phyloP scores from a whole-genome alignment of 2,113 vertebrate species.

The Trogon melanurus region DNA sequence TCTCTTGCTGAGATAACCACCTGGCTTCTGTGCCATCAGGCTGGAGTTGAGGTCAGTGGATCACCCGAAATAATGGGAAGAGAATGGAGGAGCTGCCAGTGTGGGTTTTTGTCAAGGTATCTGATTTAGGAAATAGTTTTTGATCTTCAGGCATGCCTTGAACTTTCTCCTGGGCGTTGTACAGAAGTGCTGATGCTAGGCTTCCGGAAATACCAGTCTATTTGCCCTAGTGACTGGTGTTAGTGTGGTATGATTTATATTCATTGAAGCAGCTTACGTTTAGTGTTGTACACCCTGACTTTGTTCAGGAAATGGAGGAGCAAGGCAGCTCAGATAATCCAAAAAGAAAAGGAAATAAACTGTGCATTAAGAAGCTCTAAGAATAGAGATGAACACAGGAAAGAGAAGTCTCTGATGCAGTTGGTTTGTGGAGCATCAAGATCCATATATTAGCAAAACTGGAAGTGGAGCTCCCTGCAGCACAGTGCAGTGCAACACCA shows the following conservation, averaged over 20 bases:
- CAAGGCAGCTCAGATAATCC: not conserved
- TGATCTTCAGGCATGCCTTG: not conserved
- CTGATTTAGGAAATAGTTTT: not conserved
- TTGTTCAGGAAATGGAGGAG: slow-evolving; percentile 21
- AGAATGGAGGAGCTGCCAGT: not conserved
- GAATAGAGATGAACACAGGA: not conserved
- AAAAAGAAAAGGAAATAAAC: slow-evolving; percentile 6
- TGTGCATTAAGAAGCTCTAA: not conserved
- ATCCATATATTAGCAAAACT: not conserved
- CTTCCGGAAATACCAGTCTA: not conserved
- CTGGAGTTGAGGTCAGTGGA: not conserved
- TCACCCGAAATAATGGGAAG: not conserved
- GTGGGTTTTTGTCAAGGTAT: not conserved
- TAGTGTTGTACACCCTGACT: not conserved
- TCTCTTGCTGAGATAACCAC: not conserved
- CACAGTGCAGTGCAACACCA: not conserved
- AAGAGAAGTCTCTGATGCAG: not conserved
- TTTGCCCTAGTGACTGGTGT: not conserved
- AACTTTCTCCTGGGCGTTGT: not conserved
- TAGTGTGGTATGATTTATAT: not conserved
- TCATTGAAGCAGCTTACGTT: not conserved
- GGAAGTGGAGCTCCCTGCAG: not conserved
- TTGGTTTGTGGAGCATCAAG: not conserved
- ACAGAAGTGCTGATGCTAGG: not conserved
- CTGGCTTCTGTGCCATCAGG: not conserved